Evolutionary conservation across 1,140 invertebrate species (phyloP).

Genomic region (Nasonia giraulti): DNA sequence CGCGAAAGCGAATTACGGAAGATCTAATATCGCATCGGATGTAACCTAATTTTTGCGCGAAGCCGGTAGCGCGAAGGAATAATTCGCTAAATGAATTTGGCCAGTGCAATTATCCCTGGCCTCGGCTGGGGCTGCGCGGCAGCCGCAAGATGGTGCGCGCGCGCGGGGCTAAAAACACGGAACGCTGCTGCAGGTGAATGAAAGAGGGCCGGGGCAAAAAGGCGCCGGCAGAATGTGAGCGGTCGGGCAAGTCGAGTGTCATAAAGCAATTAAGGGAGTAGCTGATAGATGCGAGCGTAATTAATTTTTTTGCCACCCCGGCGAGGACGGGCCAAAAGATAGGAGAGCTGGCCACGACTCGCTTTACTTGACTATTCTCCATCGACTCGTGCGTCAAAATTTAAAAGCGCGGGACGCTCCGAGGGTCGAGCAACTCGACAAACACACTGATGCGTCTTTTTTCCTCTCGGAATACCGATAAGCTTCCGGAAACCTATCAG

Average conservation of each 20-base stretch:
- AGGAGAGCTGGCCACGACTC: slow-evolving; percentile 5
- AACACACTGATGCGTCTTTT: not conserved
- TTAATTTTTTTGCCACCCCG: slow-evolving; percentile 53
- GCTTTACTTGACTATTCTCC: no score
- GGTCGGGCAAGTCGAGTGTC: slow-evolving; percentile 49
- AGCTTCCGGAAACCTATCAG: slow-evolving; percentile 48
- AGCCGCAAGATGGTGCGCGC: slow-evolving; percentile 24
- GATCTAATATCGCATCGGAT: slow-evolving; percentile 49
- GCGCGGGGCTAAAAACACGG: slow-evolving; percentile 34
- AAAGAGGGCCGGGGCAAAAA: slow-evolving; percentile 46
- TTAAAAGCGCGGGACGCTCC: not conserved
- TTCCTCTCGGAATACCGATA: slow-evolving; percentile 42
- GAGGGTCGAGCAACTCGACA: not conserved
- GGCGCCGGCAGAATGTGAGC: slow-evolving; percentile 48
- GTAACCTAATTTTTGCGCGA: slow-evolving; percentile 44
- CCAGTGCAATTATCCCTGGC: slow-evolving; percentile 61
- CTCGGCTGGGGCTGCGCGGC: slow-evolving; percentile 15
- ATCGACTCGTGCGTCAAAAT: not conserved
- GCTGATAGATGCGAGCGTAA: slow-evolving; percentile 59
- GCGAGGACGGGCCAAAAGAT: slow-evolving; percentile 25
- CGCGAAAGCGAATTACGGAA: slow-evolving; percentile 43
- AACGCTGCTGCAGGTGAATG: not conserved
- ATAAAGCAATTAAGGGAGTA: slow-evolving; percentile 57
- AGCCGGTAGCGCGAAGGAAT: slow-evolving; percentile 34
- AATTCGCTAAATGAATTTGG: slow-evolving; percentile 61